Evolutionary conservation across 2,888 invertebrate genomes (phyloP).

Genomic region (Mycalesis mineus): DNA sequence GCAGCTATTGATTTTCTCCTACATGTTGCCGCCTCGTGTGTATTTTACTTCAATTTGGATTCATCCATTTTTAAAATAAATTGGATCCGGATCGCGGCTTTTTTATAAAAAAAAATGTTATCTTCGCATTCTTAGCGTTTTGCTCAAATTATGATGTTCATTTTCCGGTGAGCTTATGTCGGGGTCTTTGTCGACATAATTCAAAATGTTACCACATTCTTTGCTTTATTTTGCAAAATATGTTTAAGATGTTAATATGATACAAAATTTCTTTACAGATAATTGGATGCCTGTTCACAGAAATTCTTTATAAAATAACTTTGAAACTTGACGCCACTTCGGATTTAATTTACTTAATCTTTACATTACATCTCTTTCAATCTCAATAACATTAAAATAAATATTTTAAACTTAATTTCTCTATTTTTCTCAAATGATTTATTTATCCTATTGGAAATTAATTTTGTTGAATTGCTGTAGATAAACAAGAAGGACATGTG

Average conservation of each 20-base stretch:
- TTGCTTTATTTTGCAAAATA: not conserved
- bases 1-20: slow-evolving; percentile 22
- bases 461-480: too few species aligned
- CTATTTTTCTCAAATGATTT: too few species aligned
- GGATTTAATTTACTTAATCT: too few species aligned
- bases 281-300: too few species aligned
- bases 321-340: not conserved
- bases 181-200: not conserved
- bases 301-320: not conserved
- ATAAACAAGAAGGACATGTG: too few species aligned
- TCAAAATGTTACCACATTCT: not conserved
- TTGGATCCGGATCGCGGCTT: slow-evolving; percentile 33
- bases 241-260: not conserved
- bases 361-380: too few species aligned
- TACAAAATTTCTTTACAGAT: too few species aligned
- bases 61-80: slow-evolving; percentile 37
- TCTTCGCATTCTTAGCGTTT: slow-evolving; percentile 29
- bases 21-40: slow-evolving; percentile 26
- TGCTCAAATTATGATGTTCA: slow-evolving; percentile 10
- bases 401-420: too few species aligned
- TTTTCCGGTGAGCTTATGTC: slow-evolving; percentile 5
- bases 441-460: too few species aligned
- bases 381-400: too few species aligned
- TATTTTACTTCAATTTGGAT: slow-evolving; percentile 35
- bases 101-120: slow-evolving; percentile 32